A percentile compares a stretch with the other conserved stretches of the same genome.
Evolutionary conservation across 2,113 vertebrate genomes (phyloP).

Genomic region (Proterorhinus semilunaris): DNA sequence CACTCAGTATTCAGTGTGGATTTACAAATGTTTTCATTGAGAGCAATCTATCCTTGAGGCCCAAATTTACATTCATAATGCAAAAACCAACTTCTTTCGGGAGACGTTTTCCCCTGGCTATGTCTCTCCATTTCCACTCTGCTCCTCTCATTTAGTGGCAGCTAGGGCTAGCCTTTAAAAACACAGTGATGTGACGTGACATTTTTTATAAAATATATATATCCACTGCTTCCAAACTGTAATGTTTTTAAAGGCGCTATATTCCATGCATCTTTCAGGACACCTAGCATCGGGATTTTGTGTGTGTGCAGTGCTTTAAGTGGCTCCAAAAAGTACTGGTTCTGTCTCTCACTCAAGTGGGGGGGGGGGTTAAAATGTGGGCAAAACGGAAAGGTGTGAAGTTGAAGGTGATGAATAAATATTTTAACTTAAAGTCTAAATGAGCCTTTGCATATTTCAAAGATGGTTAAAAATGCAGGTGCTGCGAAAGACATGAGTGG

Average conservation of each 20-base stretch:
- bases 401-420: constrained; percentile 51
- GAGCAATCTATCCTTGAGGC: constrained; percentile 23
- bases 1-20: constrained; percentile 10
- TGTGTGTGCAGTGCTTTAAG: too few relatives aligned
- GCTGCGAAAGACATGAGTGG: constrained; percentile 50
- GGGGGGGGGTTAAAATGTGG: too few relatives aligned
- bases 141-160: constrained; percentile 42
- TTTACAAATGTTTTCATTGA: constrained; percentile 13
- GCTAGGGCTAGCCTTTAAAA: constrained; percentile 29
- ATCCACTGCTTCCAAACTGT: constrained; percentile 40
- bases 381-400: too few relatives aligned
- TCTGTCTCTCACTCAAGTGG: too few relatives aligned
- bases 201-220: constrained; percentile 56
- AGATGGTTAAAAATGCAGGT: constrained; percentile 58
- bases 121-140: constrained; percentile 44
- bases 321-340: too few relatives aligned
- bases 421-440: constrained; percentile 72
- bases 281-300: too few relatives aligned
- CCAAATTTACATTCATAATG: constrained; percentile 31
- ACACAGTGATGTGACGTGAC: constrained; percentile 52
- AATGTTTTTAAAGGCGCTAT: constrained; percentile 42
- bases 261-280: too few relatives aligned
- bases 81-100: constrained; percentile 31
- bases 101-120: constrained; percentile 46
- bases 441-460: constrained; percentile 51